Evolutionary conservation across 2,113 vertebrate species (phyloP).

Genomic region (Dermatemys mawii): DNA sequence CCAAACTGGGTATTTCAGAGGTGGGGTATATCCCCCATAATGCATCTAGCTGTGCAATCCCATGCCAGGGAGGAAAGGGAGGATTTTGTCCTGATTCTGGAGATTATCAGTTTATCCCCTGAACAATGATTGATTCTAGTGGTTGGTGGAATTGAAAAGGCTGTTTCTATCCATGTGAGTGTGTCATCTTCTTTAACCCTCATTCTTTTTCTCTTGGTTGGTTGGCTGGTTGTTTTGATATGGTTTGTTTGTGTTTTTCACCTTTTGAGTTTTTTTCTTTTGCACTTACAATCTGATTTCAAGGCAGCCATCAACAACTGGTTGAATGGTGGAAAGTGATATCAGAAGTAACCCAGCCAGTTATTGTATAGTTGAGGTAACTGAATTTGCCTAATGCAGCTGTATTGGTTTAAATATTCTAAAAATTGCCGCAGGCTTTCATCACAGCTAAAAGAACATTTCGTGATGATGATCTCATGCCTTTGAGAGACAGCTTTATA

Average conservation of each 20-base stretch:
- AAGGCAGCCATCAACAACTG: not conserved
- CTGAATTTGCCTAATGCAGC: not conserved
- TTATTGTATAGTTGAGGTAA: fast-evolving
- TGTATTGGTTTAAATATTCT: not conserved
- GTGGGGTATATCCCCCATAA: not conserved
- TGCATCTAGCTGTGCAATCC: not conserved
- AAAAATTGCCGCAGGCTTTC: not conserved
- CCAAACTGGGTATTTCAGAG: not conserved
- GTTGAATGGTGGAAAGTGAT: not conserved
- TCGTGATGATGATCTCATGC: not conserved
- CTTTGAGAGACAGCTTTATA: not conserved
- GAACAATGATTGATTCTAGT: not conserved
- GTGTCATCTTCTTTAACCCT: not conserved
- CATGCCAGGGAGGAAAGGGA: not conserved
- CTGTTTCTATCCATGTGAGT: not conserved
- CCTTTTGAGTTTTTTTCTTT: not conserved
- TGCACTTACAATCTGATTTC: not conserved
- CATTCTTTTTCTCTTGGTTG: too few relatives aligned
- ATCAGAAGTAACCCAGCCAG: fast-evolving
- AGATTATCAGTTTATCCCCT: not conserved
- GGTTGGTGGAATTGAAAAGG: not conserved
- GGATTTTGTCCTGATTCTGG: not conserved
- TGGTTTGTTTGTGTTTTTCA: not conserved
- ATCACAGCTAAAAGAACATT: not conserved
- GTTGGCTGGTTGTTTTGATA: too few relatives aligned